Conservation (phyloP, 2,113 vertebrate genomes). For the Cyprinodon variegatus region DNA sequence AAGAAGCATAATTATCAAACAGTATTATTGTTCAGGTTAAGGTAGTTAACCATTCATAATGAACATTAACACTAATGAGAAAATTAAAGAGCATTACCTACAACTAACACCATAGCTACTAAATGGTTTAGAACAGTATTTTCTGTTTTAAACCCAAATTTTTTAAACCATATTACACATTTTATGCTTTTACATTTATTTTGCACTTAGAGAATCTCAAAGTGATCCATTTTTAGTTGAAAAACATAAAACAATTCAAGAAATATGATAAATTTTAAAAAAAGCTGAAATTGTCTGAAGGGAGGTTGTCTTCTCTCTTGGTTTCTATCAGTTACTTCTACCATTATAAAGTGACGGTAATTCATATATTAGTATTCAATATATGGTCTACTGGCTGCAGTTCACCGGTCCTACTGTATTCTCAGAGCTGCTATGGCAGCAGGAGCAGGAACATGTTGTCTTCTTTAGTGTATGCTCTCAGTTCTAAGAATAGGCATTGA, state of each 20-base stretch:
- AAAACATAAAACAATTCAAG: neutral
- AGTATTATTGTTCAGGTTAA: too few relatives aligned
- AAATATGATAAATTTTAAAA: neutral
- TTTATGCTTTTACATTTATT: too few relatives aligned
- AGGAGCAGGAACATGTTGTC: slow-evolving; percentile 59
- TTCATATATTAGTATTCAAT: slow-evolving; percentile 7
- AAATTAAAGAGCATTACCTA: too few relatives aligned
- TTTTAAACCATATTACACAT: too few relatives aligned
- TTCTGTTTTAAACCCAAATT: too few relatives aligned
- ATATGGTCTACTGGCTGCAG: slow-evolving; percentile 32
- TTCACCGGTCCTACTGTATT: slow-evolving; percentile 65
- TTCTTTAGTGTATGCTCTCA: slow-evolving; percentile 63
- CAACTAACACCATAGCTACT: too few relatives aligned
- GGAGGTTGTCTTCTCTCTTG: neutral
- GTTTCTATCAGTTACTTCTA: neutral
- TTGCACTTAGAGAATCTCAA: too few relatives aligned
- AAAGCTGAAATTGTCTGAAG: neutral
- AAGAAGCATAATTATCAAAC: too few relatives aligned
- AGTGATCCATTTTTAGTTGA: too few relatives aligned
- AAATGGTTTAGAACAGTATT: too few relatives aligned
- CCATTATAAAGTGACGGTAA: neutral
- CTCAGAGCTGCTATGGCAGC: slow-evolving; percentile 51
- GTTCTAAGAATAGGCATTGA: slow-evolving; percentile 71
- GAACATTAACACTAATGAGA: too few relatives aligned
- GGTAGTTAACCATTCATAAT: too few relatives aligned